phyloP scores from a whole-genome alignment of 1,140 invertebrate genomes.

The Drosophila murphyi region DNA sequence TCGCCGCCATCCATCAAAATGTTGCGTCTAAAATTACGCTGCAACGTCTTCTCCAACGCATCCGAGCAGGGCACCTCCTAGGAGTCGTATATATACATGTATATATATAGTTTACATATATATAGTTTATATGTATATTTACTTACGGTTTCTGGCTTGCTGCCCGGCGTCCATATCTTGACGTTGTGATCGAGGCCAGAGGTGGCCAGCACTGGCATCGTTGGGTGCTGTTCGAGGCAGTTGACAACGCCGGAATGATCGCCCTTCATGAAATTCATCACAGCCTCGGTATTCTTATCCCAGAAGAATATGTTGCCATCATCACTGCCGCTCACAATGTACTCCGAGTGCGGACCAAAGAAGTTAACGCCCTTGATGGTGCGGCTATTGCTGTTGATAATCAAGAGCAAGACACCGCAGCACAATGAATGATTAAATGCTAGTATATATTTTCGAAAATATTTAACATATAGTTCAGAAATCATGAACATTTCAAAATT shows the following conservation, averaged over 20 bases:
- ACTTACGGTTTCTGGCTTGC: conserved; percentile 85
- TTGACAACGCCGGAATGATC: conserved; percentile 96
- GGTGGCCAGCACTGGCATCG: conserved; percentile 94
- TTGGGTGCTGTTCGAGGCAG: conserved; percentile 95
- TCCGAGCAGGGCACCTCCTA: conserved; percentile 85
- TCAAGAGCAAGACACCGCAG: neutral
- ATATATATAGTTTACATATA: neutral
- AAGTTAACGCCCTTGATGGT: conserved; percentile 97
- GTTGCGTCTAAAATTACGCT: conserved; percentile 63
- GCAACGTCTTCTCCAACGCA: conserved; percentile 80
- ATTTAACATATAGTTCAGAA: too few relatives aligned
- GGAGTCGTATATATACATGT: neutral
- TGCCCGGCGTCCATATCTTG: conserved; percentile 95
- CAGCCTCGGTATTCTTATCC: conserved; percentile 94
- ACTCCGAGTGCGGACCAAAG: conserved; percentile 96
- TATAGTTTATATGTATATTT: neutral
- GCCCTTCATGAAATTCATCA: conserved; percentile 94
- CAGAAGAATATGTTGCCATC: conserved; percentile 98
- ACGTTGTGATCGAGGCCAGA: conserved; percentile 93
- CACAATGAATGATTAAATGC: too few relatives aligned
- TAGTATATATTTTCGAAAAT: too few relatives aligned
- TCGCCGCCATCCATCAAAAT: conserved; percentile 35
- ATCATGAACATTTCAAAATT: too few relatives aligned
- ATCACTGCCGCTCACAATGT: conserved; percentile 96
- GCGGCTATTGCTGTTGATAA: conserved; percentile 87